A percentile compares a stretch with the other conserved stretches of the same genome.
These are phyloP conservation scores for Bufo gargarizans DNA, from an alignment of 2,113 vertebrate species.

Conservation along the genomic window DNA sequence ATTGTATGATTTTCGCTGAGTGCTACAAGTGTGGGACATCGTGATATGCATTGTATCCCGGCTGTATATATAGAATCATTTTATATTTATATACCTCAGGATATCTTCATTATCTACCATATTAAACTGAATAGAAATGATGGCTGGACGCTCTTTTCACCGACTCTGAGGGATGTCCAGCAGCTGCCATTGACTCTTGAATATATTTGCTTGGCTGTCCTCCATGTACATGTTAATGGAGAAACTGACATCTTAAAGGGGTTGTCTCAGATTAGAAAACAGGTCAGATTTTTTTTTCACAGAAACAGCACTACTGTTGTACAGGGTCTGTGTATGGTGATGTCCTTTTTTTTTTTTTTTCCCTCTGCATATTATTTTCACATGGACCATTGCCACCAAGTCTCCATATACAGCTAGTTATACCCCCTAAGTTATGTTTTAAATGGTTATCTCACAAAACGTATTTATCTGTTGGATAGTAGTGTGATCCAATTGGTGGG, in stretches of 20 bases:
- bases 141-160: too few relatives aligned
- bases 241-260: background rate
- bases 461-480: too few relatives aligned
- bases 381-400: too few relatives aligned
- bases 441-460: too few relatives aligned
- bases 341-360: background rate
- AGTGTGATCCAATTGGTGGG: too few relatives aligned
- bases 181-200: background rate
- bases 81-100: background rate
- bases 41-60: too few relatives aligned
- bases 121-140: too few relatives aligned
- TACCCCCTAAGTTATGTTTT: too few relatives aligned
- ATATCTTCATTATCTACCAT: background rate
- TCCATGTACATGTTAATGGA: background rate
- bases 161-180: background rate
- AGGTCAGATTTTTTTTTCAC: background rate
- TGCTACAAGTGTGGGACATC: too few relatives aligned
- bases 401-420: too few relatives aligned
- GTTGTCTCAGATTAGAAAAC: background rate
- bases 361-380: too few relatives aligned
- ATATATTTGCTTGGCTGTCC: background rate
- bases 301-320: background rate
- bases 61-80: background rate
- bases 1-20: background rate
- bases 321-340: background rate